Evolutionary conservation across 2,888 invertebrate species (phyloP).

Genomic region (Biston stratarius): DNA sequence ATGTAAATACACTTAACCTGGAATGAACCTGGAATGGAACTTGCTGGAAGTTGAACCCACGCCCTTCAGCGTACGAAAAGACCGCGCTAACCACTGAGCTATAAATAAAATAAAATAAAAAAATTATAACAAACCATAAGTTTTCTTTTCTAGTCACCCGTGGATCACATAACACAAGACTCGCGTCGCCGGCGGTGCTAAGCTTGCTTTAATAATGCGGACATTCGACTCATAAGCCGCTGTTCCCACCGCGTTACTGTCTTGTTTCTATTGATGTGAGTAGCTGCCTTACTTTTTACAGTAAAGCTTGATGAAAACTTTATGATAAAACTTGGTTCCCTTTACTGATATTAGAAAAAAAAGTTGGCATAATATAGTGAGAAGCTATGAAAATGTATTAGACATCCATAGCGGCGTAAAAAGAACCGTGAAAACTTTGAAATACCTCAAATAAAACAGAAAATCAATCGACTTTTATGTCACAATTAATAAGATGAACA

Average conservation of each 20-base stretch:
- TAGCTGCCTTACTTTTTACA: conserved; percentile 17
- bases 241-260: conserved; percentile 48
- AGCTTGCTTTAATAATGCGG: conserved; percentile 70
- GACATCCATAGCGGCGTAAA: background rate
- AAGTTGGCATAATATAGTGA: background rate
- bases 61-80: background rate
- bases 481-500: too few species aligned
- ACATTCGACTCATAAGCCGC: conserved; percentile 65
- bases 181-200: conserved; percentile 59
- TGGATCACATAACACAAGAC: conserved; percentile 39
- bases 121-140: background rate
- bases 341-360: background rate
- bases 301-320: background rate
- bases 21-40: too few species aligned
- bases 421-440: too few species aligned
- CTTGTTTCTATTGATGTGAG: conserved; percentile 44
- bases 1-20: too few species aligned
- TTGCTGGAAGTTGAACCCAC: too few species aligned
- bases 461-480: too few species aligned
- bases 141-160: conserved; percentile 8
- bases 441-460: too few species aligned
- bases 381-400: background rate
- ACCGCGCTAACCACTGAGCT: too few species aligned
- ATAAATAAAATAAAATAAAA: too few species aligned
- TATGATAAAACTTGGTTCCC: too few species aligned